These are phyloP conservation scores for Callipepla squamata DNA, from an alignment of 2,113 vertebrate species.

Conservation along the genomic window DNA sequence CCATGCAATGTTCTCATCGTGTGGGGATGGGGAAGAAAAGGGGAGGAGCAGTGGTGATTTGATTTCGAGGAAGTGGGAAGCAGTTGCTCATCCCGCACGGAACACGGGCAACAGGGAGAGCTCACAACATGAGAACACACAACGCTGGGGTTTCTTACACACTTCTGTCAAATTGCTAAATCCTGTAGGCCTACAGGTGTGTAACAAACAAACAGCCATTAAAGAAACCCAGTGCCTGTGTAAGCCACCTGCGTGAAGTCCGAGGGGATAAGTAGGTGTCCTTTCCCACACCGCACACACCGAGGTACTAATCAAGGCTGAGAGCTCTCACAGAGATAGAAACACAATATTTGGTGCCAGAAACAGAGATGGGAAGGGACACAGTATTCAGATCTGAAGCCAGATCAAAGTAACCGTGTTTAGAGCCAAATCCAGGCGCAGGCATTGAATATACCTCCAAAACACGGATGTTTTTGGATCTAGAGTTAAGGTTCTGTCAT, in stretches of 20 bases:
- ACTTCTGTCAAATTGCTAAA: background rate
- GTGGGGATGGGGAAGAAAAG: background rate
- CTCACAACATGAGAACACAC: rapidly evolving
- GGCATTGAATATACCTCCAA: conserved; percentile 41
- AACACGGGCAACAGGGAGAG: background rate
- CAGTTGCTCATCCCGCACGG: background rate
- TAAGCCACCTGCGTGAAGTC: background rate
- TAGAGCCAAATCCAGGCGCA: background rate
- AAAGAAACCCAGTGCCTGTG: rapidly evolving
- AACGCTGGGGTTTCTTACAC: background rate
- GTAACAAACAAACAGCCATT: background rate
- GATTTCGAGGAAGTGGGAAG: conserved; percentile 53
- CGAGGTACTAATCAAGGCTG: background rate
- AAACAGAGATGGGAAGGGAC: conserved; percentile 13
- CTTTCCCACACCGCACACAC: background rate
- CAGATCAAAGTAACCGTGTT: conserved; percentile 7
- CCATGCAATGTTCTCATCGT: background rate
- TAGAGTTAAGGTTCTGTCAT: conserved; percentile 44
- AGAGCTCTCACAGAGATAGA: background rate
- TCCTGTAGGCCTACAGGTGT: background rate
- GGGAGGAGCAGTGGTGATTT: background rate
- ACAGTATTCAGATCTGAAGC: background rate
- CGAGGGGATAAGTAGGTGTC: background rate
- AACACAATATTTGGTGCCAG: background rate
- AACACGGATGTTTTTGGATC: conserved; percentile 34